A percentile compares a stretch with the other conserved stretches of the same genome.
These are phyloP conservation scores for Stegostoma tigrinum DNA, from an alignment of 2,113 vertebrate genomes.

Conservation along the genomic window DNA sequence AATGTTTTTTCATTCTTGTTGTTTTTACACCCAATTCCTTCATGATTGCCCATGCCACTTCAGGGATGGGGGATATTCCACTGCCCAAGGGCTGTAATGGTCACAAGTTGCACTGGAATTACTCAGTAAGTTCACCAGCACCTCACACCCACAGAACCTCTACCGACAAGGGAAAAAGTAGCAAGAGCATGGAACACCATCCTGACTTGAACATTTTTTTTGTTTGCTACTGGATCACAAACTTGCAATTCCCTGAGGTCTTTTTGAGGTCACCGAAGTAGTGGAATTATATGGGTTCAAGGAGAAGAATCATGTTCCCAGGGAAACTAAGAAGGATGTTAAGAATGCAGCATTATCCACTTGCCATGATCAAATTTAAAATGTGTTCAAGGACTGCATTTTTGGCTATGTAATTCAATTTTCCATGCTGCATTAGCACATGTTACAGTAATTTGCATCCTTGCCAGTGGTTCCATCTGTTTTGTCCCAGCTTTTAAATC, in stretches of 20 bases:
- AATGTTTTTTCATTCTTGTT: no score
- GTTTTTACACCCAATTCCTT: no score
- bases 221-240: neutral
- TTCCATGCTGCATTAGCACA: neutral
- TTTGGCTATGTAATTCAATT: slow-evolving; percentile 20
- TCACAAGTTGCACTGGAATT: neutral
- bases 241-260: neutral
- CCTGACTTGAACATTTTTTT: neutral
- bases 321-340: neutral
- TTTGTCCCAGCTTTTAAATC: slow-evolving; percentile 21
- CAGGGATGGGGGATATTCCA: no score
- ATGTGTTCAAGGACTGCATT: neutral
- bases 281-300: neutral
- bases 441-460: neutral
- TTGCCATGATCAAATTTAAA: neutral
- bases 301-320: neutral
- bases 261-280: neutral
- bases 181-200: neutral
- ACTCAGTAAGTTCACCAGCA: neutral
- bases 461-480: slow-evolving; percentile 22
- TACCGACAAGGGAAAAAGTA: neutral
- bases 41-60: no score
- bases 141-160: neutral
- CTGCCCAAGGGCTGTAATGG: neutral
- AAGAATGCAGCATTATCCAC: neutral